phyloP scores from a whole-genome alignment of 2,113 vertebrate species.

The Crocuta crocuta region DNA sequence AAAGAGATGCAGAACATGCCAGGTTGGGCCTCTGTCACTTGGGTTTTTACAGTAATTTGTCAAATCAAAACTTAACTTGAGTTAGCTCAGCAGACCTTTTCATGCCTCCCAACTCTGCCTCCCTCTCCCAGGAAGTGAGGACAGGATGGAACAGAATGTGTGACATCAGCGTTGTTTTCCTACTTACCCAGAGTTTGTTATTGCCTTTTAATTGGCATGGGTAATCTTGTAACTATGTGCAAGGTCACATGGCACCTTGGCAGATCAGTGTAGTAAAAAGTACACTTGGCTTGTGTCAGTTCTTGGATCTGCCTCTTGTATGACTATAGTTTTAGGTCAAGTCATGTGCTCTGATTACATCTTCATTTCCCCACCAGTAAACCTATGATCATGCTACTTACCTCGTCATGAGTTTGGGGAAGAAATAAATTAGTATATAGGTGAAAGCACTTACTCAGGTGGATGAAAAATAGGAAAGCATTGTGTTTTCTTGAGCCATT shows the following conservation, averaged over 20 bases:
- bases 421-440: neutral
- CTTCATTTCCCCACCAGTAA: neutral
- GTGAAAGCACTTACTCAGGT: neutral
- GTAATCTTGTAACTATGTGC: neutral
- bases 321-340: neutral
- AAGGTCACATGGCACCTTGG: neutral
- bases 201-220: neutral
- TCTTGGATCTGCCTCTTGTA: neutral
- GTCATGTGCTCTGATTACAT: neutral
- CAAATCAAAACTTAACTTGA: neutral
- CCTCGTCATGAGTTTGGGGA: neutral
- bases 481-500: neutral
- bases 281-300: neutral
- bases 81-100: neutral
- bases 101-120: rapidly evolving
- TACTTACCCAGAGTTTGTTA: neutral
- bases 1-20: neutral
- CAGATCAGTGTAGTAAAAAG: neutral
- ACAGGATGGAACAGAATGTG: neutral
- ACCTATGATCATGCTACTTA: too few species aligned
- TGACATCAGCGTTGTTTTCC: neutral
- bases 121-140: neutral
- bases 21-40: neutral
- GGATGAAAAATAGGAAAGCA: neutral
- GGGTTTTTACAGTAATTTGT: neutral